phyloP scores from a whole-genome alignment of 2,113 vertebrate species.

The Lepisosteus osseus region DNA sequence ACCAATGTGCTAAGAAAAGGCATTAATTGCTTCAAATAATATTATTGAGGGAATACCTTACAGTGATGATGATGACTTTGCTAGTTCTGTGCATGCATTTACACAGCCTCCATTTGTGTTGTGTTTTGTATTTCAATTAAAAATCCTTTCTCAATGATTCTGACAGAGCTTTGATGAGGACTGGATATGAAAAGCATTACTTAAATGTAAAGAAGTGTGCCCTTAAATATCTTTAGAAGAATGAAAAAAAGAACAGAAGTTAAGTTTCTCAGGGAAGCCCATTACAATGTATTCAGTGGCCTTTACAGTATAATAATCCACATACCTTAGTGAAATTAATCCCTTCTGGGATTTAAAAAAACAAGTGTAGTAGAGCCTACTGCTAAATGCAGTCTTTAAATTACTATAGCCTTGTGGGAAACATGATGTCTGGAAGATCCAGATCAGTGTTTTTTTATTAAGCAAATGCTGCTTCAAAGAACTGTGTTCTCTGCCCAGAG shows the following conservation, averaged over 20 bases:
- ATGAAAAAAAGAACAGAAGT: background rate
- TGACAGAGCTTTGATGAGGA: background rate
- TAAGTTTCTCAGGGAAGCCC: background rate
- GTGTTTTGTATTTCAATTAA: no score
- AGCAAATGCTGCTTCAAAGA: background rate
- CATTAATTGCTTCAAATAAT: no score
- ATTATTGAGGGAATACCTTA: no score
- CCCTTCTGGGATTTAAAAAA: background rate
- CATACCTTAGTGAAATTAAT: background rate
- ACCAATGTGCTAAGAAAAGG: no score
- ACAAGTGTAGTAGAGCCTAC: background rate
- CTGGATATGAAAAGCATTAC: background rate
- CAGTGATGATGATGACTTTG: no score
- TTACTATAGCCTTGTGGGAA: background rate
- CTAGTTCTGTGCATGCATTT: no score
- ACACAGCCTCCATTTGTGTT: no score
- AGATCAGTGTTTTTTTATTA: slow-evolving; percentile 3
- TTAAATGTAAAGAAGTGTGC: background rate
- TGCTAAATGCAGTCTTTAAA: background rate
- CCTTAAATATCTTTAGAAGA: background rate
- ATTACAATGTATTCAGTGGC: background rate
- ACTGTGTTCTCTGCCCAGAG: background rate
- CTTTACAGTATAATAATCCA: background rate
- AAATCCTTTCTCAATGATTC: no score
- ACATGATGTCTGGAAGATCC: background rate